Conservation (phyloP, 2,797 vertebrate genomes). For the Hydrophis major region DNA sequence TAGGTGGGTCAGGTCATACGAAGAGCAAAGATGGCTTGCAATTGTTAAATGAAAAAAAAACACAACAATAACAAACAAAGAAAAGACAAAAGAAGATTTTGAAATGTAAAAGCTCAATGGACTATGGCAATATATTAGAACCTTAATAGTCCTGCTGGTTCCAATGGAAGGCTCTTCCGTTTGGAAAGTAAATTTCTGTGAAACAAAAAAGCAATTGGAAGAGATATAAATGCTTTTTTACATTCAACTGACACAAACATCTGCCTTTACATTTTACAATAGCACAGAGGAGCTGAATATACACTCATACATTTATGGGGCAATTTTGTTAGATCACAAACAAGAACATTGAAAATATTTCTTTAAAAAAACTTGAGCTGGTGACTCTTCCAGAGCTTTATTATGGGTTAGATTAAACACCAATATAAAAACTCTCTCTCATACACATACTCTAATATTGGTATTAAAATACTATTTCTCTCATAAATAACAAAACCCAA, state of each 20-base stretch:
- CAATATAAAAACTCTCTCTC: not conserved
- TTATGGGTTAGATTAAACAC: not conserved
- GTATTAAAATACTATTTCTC: not conserved
- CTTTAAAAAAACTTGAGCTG: not conserved
- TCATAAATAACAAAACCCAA: not conserved
- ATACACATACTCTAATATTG: not conserved
- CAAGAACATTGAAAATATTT: not conserved
- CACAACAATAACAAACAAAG: slow-evolving; percentile 59
- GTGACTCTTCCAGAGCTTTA: not conserved
- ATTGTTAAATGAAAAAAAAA: slow-evolving; percentile 73
- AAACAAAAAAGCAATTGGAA: slow-evolving; percentile 79
- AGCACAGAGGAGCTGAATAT: slow-evolving; percentile 1
- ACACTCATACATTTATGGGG: not conserved
- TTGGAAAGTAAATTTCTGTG: slow-evolving; percentile 76
- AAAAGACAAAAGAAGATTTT: slow-evolving; percentile 63
- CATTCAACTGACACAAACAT: slow-evolving; percentile 46
- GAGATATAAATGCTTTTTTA: slow-evolving; percentile 73
- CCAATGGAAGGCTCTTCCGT: slow-evolving; percentile 75
- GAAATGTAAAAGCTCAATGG: slow-evolving; percentile 61
- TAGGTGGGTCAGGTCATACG: slow-evolving; percentile 71
- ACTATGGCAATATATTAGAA: slow-evolving; percentile 71
- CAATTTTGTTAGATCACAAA: slow-evolving; percentile 14
- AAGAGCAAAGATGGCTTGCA: slow-evolving; percentile 67
- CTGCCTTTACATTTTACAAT: slow-evolving; percentile 35
- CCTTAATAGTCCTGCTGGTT: slow-evolving; percentile 80